phyloP scores from a whole-genome alignment of 2,113 vertebrate genomes.

The Tamias sibiricus region DNA sequence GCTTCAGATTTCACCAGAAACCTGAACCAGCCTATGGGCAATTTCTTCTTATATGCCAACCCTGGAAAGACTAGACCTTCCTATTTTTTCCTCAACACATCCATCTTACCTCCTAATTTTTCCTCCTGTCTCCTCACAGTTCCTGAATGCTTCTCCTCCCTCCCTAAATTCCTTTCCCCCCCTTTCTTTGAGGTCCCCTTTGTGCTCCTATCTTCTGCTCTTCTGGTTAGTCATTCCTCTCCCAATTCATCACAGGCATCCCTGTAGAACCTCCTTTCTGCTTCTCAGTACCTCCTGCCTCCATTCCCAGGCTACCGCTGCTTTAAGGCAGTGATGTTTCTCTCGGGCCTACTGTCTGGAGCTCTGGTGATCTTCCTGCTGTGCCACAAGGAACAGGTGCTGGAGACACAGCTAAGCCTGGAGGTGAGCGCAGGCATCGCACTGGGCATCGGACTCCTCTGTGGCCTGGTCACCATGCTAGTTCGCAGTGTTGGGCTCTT shows the following conservation, averaged over 20 bases:
- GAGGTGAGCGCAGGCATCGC: constrained; percentile 93
- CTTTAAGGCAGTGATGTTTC: constrained; percentile 96
- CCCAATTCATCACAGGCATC: neutral
- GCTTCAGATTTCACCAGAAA: neutral
- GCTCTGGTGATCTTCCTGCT: constrained; percentile 93
- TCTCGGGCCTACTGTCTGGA: constrained; percentile 93
- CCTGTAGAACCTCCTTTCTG: neutral
- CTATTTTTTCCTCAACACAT: neutral
- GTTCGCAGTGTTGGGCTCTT: constrained; percentile 94
- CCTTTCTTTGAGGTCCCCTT: neutral
- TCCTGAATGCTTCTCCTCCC: neutral
- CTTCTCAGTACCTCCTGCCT: constrained; percentile 37
- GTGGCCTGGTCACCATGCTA: constrained; percentile 93
- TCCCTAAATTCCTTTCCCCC: neutral
- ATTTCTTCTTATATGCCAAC: neutral
- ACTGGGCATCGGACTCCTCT: constrained; percentile 93
- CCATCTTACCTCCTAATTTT: neutral
- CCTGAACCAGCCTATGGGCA: neutral
- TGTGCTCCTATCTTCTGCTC: neutral
- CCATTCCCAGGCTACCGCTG: constrained; percentile 90
- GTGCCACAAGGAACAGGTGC: constrained; percentile 92
- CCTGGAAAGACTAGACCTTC: neutral
- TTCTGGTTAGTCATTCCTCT: neutral
- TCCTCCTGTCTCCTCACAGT: neutral
- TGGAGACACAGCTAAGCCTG: constrained; percentile 93